Evolutionary conservation across 2,113 vertebrate species (phyloP).

Genomic region (Paradoxurus hermaphroditus): DNA sequence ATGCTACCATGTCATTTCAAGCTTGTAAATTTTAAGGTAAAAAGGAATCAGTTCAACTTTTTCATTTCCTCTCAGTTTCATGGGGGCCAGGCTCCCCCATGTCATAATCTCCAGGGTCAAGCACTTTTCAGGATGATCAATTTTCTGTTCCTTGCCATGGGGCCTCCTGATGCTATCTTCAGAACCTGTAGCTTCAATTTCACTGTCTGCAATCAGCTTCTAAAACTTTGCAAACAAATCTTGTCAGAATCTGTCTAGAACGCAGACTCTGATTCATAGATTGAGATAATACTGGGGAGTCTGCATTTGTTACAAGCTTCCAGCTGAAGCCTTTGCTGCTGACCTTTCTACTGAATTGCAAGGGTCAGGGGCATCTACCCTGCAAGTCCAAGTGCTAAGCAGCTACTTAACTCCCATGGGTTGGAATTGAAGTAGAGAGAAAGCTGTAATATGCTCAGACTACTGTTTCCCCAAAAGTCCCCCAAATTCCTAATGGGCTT

Average conservation of each 20-base stretch:
- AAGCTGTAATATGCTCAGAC: neutral
- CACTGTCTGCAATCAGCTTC: neutral
- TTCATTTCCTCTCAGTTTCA: neutral
- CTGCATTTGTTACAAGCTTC: neutral
- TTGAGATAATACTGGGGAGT: neutral
- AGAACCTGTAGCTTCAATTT: neutral
- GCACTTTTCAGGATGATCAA: neutral
- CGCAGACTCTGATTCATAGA: neutral
- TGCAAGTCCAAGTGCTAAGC: neutral
- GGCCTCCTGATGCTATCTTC: neutral
- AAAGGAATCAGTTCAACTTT: neutral
- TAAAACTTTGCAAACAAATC: neutral
- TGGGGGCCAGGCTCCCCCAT: fast-evolving
- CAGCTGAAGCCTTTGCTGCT: neutral
- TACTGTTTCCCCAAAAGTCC: neutral
- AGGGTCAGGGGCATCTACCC: neutral
- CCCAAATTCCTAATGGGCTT: neutral
- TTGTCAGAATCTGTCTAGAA: neutral
- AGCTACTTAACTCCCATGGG: neutral
- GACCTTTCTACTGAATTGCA: neutral
- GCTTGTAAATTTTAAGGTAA: neutral
- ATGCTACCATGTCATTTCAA: neutral
- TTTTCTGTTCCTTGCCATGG: neutral
- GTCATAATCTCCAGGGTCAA: neutral
- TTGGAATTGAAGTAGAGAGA: neutral